These are phyloP conservation scores for Mycalesis mineus DNA, from an alignment of 2,888 invertebrate genomes.

Conservation along the genomic window DNA sequence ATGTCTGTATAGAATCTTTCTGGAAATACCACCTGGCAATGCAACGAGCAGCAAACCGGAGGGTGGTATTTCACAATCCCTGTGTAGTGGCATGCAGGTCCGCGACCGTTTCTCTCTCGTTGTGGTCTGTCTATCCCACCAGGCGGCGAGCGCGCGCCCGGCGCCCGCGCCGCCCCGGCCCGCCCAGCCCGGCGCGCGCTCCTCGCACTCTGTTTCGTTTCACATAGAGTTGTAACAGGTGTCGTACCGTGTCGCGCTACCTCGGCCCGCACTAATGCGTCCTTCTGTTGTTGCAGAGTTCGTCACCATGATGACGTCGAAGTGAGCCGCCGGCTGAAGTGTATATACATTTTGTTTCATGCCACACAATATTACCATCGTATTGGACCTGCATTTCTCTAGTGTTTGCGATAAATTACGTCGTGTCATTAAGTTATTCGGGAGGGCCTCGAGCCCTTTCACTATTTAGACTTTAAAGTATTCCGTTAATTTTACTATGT, in stretches of 20 bases:
- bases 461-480: conserved; percentile 76
- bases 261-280: conserved; percentile 34
- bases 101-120: conserved; percentile 39
- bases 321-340: conserved; percentile 89
- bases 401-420: conserved; percentile 79
- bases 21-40: conserved; percentile 72
- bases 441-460: conserved; percentile 36
- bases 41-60: conserved; percentile 67
- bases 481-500: conserved; percentile 77
- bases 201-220: conserved; percentile 28
- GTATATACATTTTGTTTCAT: conserved; percentile 81
- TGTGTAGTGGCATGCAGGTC: conserved; percentile 68
- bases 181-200: conserved; percentile 37
- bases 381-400: conserved; percentile 80
- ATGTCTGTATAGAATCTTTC: conserved; percentile 57
- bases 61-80: conserved; percentile 71
- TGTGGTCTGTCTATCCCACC: conserved; percentile 39
- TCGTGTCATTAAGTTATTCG: conserved; percentile 70
- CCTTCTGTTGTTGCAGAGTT: conserved; percentile 86
- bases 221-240: conserved; percentile 48
- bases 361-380: conserved; percentile 80
- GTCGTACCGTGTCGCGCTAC: no score
- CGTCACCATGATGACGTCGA: conserved; percentile 99
- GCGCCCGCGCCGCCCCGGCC: neutral
- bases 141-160: conserved; percentile 44